phyloP scores from a whole-genome alignment of 2,797 vertebrate genomes.

The Tamandua tetradactyla region DNA sequence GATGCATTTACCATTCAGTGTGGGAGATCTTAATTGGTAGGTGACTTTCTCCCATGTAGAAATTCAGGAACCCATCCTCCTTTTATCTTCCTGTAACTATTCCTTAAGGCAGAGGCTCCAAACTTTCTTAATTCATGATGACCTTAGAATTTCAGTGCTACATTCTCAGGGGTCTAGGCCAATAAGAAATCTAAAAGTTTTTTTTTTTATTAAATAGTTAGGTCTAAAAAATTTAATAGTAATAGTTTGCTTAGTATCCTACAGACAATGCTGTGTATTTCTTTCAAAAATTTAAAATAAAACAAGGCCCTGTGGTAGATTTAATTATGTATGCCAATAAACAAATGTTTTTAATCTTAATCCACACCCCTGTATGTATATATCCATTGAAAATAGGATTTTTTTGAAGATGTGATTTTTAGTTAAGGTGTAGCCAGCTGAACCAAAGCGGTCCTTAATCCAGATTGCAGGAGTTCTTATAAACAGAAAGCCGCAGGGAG shows the following conservation, averaged over 20 bases:
- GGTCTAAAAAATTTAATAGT: not conserved
- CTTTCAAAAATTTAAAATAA: not conserved
- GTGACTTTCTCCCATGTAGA: not conserved
- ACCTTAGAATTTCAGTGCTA: not conserved
- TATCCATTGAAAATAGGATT: too few relatives aligned
- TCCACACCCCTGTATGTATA: too few relatives aligned
- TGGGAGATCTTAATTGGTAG: slow-evolving; percentile 15
- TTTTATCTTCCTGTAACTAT: slow-evolving; percentile 33
- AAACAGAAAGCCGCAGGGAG: too few relatives aligned
- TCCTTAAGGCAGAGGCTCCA: not conserved
- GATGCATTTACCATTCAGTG: not conserved
- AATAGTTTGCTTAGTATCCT: not conserved
- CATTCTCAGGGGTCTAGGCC: not conserved
- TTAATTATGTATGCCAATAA: too few relatives aligned
- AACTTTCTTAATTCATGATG: not conserved
- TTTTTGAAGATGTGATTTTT: too few relatives aligned
- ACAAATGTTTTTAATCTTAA: too few relatives aligned
- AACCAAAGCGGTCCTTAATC: too few relatives aligned
- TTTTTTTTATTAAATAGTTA: slow-evolving; percentile 13
- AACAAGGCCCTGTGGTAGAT: not conserved
- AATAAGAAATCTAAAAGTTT: not conserved
- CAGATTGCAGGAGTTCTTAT: too few relatives aligned
- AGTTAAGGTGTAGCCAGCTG: too few relatives aligned
- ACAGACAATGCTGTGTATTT: not conserved
- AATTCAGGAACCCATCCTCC: not conserved